Base-by-base conservation (phyloP, 2,888 invertebrate genomes). In the Gymnocheta viridis region DNA sequence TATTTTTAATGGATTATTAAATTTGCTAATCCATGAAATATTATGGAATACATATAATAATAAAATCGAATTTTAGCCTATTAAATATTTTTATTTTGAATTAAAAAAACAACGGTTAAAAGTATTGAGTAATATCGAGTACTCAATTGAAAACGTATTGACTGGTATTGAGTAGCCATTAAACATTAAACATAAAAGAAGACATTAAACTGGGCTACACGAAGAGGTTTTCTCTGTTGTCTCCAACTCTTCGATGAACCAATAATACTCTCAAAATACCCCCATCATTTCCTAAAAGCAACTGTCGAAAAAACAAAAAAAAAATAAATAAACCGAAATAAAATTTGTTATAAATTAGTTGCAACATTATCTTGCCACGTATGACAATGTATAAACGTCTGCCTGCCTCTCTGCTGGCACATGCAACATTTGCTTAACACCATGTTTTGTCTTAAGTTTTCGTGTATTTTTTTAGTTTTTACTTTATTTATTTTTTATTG, bases 281-380 rank as follows among this genome's bases (percentile, higher is more conserved):
- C 54, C 19, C 54, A 54, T 56, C n/a, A 38, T 2, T 67, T 41
- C 17, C 12, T 10, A 6, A 0, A 5, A 41, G 2, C 10, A 41
- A 17, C 38, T 41, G 10, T 24, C 19, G 19, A 41, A 70, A 44
- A 41, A 19, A 60, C n/a, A 35, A 24, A 17, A 32, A 38, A 12
- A 10, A n/a, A 24, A 22, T 6, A 14, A 56, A 35, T 1, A 27
- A 22, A 17, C 10, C 22, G n/a, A 56, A 56, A 32, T 32, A 41
- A 80, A 80, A 73, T 73, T 80, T 80, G 80, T 80, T 80, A 80
- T 80, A 80, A 80, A 80, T 80, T 73, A 80, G 66, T 73, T 66
- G 72, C 72, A 47, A 66, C 49, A 80, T 80, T 80, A 73, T 72
- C 58, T 66, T 58, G 47, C 66, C 49, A 35, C 64, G 14, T 73